These are phyloP conservation scores for Caenorhabditis remanei DNA, from an alignment of 1,140 invertebrate species.

Conservation along the genomic window DNA sequence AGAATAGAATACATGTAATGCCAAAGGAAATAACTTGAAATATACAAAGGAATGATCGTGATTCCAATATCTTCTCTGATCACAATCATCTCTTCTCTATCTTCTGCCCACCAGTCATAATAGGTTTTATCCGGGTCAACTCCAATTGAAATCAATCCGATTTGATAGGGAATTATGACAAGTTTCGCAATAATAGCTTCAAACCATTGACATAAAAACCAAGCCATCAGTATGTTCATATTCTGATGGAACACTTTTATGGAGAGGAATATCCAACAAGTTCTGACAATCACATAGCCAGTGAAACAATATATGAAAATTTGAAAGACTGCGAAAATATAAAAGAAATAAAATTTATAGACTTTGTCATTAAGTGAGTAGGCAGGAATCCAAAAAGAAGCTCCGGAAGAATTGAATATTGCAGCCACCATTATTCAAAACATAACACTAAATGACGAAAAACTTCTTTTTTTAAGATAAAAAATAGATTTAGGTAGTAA, in stretches of 20 bases:
- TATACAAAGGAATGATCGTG: background rate
- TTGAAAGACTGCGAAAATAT: background rate
- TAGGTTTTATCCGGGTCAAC: background rate
- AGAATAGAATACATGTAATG: slow-evolving; percentile 2
- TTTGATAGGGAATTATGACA: background rate
- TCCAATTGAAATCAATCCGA: background rate
- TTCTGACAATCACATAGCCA: background rate
- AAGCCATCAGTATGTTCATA: background rate
- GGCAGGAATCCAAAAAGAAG: background rate
- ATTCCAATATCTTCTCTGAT: background rate
- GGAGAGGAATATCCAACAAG: background rate
- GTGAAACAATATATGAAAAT: background rate
- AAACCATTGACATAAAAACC: slow-evolving; percentile 9
- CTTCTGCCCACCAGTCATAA: background rate
- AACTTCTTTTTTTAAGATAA: background rate
- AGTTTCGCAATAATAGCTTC: background rate
- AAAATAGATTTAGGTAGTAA: background rate
- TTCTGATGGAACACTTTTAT: slow-evolving; percentile 8
- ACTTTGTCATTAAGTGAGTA: background rate
- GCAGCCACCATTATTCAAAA: background rate
- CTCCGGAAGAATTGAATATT: background rate
- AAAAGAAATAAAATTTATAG: background rate
- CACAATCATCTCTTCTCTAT: background rate
- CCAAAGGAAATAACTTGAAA: background rate
- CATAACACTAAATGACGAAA: background rate